Evolutionary conservation across 1,140 invertebrate species (phyloP), one percentile per base, ranked within the genome.

Genomic region (Platorchestia sp.): DNA sequence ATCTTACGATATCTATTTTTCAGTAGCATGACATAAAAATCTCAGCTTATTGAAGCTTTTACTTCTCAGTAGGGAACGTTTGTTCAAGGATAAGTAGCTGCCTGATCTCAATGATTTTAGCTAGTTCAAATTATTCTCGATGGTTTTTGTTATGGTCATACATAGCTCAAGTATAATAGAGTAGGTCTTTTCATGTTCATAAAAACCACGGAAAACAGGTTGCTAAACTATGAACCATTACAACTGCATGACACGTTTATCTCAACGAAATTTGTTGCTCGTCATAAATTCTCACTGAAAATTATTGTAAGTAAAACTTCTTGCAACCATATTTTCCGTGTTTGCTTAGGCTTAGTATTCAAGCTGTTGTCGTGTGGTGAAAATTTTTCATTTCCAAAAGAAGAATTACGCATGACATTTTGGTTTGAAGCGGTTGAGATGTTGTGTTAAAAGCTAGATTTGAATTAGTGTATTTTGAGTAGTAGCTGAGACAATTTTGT

Each of bases 361-460:
- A 75, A 75, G 59, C 14, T 75, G 59, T 75, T 36, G 59, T 36
- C 3, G 14, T 75, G 59, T 75, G 10, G 59, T 75, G 59, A 75
- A 75, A 75, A 75, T 10, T 75, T 75, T n/a, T 75, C 1, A 75
- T 75, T 75, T 75, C 36, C 59, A 14, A 10, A 36, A 22, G 10
- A 27, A 75, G 59, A 75, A 75, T 10, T 75, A 75, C 7, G 59
- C 59, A 75, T 75, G 59, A 3, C 59, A 75, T 75, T 75, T 75
- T 75, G 14, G 59, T 75, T 75, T 75, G 36, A 75, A 10, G 36
- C 36, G 59, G 59, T 75, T 10, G 14, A 19, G 59, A 75, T 75
- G 59, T 75, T 75, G 59, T 75, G 59, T 75, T 75, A 75, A 75
- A 75, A 75, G 59, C 59, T 75, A 75, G 59, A 75, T 75, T n/a